Percentiles rank a stretch among this genome's conserved stretches.
Conservation (phyloP, 2,113 vertebrate species). For the Stegastes partitus region DNA sequence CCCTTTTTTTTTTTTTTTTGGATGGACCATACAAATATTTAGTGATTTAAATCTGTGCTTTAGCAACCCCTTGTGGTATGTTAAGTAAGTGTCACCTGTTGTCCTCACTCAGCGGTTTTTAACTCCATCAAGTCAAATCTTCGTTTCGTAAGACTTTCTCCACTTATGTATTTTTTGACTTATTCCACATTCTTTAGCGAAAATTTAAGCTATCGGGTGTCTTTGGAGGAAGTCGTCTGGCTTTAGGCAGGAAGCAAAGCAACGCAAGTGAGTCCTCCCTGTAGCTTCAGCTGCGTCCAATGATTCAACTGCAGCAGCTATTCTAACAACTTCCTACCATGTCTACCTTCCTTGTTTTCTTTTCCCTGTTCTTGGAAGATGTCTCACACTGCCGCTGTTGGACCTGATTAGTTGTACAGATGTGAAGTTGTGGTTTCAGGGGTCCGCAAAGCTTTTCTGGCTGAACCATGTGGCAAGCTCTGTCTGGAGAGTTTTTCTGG, state of each 20-base stretch:
- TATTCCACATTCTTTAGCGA: neutral
- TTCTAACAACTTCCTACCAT: slow-evolving; percentile 16
- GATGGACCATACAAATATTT: slow-evolving; percentile 8
- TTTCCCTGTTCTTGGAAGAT: slow-evolving; percentile 27
- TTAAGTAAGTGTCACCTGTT: neutral
- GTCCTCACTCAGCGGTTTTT: neutral
- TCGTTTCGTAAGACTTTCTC: neutral
- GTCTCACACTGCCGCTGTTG: slow-evolving; percentile 8
- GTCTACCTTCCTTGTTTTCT: slow-evolving; percentile 7
- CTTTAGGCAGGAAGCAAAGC: slow-evolving; percentile 40
- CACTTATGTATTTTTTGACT: neutral
- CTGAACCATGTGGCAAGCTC: slow-evolving; percentile 48
- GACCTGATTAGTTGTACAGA: slow-evolving; percentile 69
- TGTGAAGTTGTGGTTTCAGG: slow-evolving; percentile 60
- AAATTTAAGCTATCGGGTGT: neutral
- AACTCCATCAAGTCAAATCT: neutral
- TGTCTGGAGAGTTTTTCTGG: slow-evolving; percentile 66
- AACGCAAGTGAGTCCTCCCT: neutral
- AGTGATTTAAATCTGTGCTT: slow-evolving; percentile 24
- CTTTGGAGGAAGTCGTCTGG: slow-evolving; percentile 31
- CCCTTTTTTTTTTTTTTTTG: neutral
- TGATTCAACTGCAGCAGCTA: neutral
- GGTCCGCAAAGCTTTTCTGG: slow-evolving; percentile 50
- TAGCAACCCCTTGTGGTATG: slow-evolving; percentile 63
- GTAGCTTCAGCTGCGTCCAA: slow-evolving; percentile 37